Evolutionary conservation across 2,113 vertebrate species (phyloP).

Genomic region (Pachypanchax playfairii): DNA sequence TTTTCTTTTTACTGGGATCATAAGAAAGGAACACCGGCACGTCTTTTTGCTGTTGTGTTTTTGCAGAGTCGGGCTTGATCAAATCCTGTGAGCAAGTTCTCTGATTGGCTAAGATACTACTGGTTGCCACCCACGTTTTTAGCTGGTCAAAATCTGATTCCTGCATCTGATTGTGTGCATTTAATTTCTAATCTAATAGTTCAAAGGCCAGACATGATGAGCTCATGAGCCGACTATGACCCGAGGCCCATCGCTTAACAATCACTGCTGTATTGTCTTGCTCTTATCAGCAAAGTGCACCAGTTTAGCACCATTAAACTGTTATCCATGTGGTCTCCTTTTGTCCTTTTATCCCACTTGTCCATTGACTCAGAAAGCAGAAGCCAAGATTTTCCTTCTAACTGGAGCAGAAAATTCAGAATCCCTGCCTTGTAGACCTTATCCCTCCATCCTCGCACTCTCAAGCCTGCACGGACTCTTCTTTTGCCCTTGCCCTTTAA

Average conservation of each 20-base stretch:
- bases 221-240: background rate
- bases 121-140: background rate
- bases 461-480: slow-evolving; percentile 47
- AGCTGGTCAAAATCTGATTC: background rate
- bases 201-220: background rate
- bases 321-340: slow-evolving; percentile 17
- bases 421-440: slow-evolving; percentile 50
- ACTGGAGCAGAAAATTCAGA: slow-evolving; percentile 69
- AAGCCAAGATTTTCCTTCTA: slow-evolving; percentile 47
- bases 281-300: slow-evolving; percentile 8
- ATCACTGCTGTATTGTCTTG: background rate
- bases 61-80: background rate
- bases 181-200: background rate
- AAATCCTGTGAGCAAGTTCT: background rate
- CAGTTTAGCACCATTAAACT: slow-evolving; percentile 27
- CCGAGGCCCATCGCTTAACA: background rate
- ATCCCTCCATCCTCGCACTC: slow-evolving; percentile 26
- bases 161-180: background rate
- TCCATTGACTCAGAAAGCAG: slow-evolving; percentile 53
- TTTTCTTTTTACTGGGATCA: no score
- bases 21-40: no score
- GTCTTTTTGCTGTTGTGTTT: background rate
- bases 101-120: background rate
- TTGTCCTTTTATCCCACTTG: slow-evolving; percentile 46
- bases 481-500: slow-evolving; percentile 61